Base-by-base conservation (phyloP, 2,888 invertebrate species). In the Phortica magna region DNA sequence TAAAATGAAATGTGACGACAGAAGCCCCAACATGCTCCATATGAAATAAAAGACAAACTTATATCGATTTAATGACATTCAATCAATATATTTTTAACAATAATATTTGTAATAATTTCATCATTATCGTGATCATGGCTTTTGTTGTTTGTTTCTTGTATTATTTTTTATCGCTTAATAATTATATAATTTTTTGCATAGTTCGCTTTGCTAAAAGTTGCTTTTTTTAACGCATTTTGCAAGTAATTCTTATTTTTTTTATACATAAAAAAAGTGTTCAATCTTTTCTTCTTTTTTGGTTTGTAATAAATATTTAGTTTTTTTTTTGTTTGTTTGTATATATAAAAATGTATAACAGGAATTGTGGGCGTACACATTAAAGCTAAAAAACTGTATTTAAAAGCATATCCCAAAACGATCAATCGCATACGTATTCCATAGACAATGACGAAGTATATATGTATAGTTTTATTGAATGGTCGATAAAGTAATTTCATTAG, bases 1-100 rank as follows among this genome's bases (percentile, higher is more conserved):
- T 31, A 31, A 31, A 31, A 31, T n/a, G n/a, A n/a, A n/a, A n/a
- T n/a, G n/a, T n/a, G n/a, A n/a, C n/a, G n/a, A n/a, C n/a, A n/a
- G n/a, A n/a, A n/a, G n/a, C n/a, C n/a, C n/a, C n/a, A n/a, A n/a
- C n/a, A n/a, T n/a, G n/a, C n/a, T n/a, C n/a, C n/a, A 31, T 4
- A 31, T 31, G 31, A 31, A 31, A 31, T 31, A 31, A 31, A 31
- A 31, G 31, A 31, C 31, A 31, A 31, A 31, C 5, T 31, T 31
- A 31, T 31, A 31, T 31, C 31, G 31, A 31, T 22, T 31, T 61
- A 61, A 41, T 67, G 53, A 70, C 70, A 48, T 17, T 12, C 43
- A 43, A 43, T 53, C 70, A 70, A 70, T 70, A 70, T 48, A 70
- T 70, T 70, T 42, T 12, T 48, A 70, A 70, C 70, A 70, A 70